Conservation (phyloP, 2,888 invertebrate genomes). For the Caenorhabditis macrosperma region DNA sequence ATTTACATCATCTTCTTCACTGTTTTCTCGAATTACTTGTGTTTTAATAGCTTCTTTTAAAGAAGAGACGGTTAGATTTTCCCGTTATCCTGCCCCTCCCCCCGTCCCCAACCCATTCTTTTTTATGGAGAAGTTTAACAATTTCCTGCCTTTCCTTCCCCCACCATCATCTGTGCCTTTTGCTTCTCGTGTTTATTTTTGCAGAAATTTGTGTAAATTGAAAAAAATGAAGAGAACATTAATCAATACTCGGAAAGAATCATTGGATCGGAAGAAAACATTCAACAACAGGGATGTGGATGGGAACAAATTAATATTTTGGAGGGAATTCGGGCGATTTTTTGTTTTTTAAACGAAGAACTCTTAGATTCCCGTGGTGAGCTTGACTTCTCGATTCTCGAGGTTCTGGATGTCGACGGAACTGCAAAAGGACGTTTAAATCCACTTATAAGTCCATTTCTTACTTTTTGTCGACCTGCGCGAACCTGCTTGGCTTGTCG, state of each 20-base stretch:
- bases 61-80: slow-evolving; percentile 42
- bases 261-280: background rate
- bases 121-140: background rate
- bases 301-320: too few species aligned
- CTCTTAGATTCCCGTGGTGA: background rate
- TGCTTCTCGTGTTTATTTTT: background rate
- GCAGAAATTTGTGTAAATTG: background rate
- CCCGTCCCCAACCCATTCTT: background rate
- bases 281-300: slow-evolving; percentile 16
- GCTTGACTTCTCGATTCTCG: slow-evolving; percentile 4
- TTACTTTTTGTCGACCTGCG: slow-evolving; percentile 42
- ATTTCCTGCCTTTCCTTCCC: background rate
- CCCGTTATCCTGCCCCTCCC: slow-evolving; percentile 6
- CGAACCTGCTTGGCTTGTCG: slow-evolving; percentile 34
- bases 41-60: slow-evolving; percentile 27
- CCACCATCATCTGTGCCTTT: background rate
- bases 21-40: too few species aligned
- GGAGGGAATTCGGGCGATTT: too few species aligned
- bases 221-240: too few species aligned
- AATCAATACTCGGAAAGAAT: background rate
- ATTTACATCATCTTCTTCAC: too few species aligned
- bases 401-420: slow-evolving; percentile 34
- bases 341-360: slow-evolving; percentile 12
- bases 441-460: background rate
- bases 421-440: slow-evolving; percentile 8